phyloP scores from a whole-genome alignment of 1,140 invertebrate genomes.

The Spodoptera litura region DNA sequence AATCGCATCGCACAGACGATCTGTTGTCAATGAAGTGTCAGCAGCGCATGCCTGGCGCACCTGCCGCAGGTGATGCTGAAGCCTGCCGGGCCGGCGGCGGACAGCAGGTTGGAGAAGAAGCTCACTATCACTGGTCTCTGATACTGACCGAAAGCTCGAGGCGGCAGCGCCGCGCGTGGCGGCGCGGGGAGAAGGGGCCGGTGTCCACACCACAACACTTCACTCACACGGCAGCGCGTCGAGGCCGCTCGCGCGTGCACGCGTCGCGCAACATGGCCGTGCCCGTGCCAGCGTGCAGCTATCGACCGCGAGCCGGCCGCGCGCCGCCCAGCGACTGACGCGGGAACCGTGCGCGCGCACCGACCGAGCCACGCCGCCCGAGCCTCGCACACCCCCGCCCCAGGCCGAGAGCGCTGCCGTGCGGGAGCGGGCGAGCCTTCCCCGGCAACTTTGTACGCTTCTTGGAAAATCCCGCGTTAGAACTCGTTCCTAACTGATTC shows the following conservation, averaged over 20 bases:
- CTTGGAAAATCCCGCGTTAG: slow-evolving; percentile 44
- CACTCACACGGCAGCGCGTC: slow-evolving; percentile 67
- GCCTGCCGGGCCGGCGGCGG: neutral
- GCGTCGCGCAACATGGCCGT: slow-evolving; percentile 75
- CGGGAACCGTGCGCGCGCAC: slow-evolving; percentile 80
- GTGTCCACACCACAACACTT: slow-evolving; percentile 61
- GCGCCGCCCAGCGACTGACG: slow-evolving; percentile 83
- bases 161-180: slow-evolving; percentile 54
- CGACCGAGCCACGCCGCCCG: slow-evolving; percentile 52
- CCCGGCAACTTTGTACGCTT: slow-evolving; percentile 47
- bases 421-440: slow-evolving; percentile 37
- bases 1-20: slow-evolving; percentile 32
- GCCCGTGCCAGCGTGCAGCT: slow-evolving; percentile 70
- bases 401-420: slow-evolving; percentile 30
- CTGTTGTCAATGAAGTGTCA: slow-evolving; percentile 24
- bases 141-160: slow-evolving; percentile 70
- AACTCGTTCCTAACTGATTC: slow-evolving; percentile 35
- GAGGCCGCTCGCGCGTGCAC: slow-evolving; percentile 72
- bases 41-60: slow-evolving; percentile 18
- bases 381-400: slow-evolving; percentile 53
- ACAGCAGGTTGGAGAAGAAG: neutral
- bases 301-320: slow-evolving; percentile 81
- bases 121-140: slow-evolving; percentile 17
- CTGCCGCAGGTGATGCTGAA: slow-evolving; percentile 1
- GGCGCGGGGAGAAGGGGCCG: slow-evolving; percentile 54